Base-by-base conservation (phyloP, 2,113 vertebrate genomes). In the Orthochromis indermauri region DNA sequence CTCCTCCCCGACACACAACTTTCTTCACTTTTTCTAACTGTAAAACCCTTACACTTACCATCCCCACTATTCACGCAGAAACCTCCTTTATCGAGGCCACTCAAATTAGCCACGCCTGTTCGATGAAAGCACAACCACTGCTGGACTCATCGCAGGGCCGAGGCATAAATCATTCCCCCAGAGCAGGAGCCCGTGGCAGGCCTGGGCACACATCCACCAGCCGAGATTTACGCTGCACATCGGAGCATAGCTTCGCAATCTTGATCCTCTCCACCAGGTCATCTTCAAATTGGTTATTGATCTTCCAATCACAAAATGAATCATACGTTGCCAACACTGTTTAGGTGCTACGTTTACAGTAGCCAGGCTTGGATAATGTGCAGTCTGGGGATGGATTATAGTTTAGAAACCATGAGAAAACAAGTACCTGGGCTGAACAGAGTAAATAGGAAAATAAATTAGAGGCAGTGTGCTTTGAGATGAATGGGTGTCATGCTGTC, bases 201-300 rank as follows among this genome's bases (percentile, higher is more conserved):
- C 89, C 55, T 61, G 54, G 89, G 82, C 81, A 82, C 90, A 53
- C 87, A 81, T 93, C 91, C 82, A 89, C 88, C 87, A 57, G 37
- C 84, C 1, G 82, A 95, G 94, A 96, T 96, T 94, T 96, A 96
- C 95, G 42, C 92, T 6, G 87, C 94, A 93, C 91, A 87, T 89
- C 24, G 78, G 86, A 94, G 86, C 87, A 47, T 71, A 33, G 91
- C 90, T 87, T 82, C 5, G 82, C 90, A 93, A 94, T 94, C 89
- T 91, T 85, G 94, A 88, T 80, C 91, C 90, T 89, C 89, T 94
- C 89, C 87, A 86, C 91, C 87, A 66, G 93, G 93, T 96, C 91
- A 92, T 95, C 94, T 90, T 88, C 90, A 95, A 96, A 96, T 96
- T 96, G 96, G 95, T 96, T 97, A 96, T 97, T 95, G 96, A 97